Percentiles rank a stretch among this genome's conserved stretches.
phyloP scores from a whole-genome alignment of 2,113 vertebrate species.

The Hippopotamus amphibius region DNA sequence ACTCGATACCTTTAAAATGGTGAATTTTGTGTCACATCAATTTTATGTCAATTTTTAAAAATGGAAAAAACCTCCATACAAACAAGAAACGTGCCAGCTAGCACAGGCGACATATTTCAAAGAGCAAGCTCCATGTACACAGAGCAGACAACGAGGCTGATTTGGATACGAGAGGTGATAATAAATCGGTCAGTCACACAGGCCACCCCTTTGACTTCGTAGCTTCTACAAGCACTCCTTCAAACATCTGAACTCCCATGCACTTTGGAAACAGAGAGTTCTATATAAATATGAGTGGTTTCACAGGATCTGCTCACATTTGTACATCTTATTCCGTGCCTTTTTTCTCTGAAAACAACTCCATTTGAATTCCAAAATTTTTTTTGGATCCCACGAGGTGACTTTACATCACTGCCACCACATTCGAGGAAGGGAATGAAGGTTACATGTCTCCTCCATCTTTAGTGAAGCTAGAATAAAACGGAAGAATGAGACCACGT shows the following conservation, averaged over 20 bases:
- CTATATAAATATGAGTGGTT: neutral
- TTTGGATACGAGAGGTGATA: neutral
- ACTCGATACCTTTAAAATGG: neutral
- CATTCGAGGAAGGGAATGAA: neutral
- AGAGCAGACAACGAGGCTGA: neutral
- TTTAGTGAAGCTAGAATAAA: neutral
- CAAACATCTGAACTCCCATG: neutral
- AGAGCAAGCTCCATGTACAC: neutral
- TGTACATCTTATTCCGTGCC: neutral
- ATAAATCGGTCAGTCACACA: neutral
- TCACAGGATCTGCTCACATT: conserved; percentile 4
- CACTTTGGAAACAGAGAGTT: conserved; percentile 2
- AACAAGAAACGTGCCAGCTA: neutral
- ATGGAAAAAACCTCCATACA: neutral
- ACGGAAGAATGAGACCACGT: neutral
- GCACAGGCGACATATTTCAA: neutral
- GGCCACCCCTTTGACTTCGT: neutral
- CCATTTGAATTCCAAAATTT: conserved; percentile 37
- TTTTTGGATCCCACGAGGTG: neutral
- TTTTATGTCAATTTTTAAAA: neutral
- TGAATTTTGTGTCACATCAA: neutral
- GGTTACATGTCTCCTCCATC: neutral
- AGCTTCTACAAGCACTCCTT: neutral
- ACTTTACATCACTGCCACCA: neutral
- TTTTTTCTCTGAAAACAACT: conserved; percentile 49